Base-by-base conservation (phyloP, 1,140 invertebrate species). In the Spodoptera frugiperda region DNA sequence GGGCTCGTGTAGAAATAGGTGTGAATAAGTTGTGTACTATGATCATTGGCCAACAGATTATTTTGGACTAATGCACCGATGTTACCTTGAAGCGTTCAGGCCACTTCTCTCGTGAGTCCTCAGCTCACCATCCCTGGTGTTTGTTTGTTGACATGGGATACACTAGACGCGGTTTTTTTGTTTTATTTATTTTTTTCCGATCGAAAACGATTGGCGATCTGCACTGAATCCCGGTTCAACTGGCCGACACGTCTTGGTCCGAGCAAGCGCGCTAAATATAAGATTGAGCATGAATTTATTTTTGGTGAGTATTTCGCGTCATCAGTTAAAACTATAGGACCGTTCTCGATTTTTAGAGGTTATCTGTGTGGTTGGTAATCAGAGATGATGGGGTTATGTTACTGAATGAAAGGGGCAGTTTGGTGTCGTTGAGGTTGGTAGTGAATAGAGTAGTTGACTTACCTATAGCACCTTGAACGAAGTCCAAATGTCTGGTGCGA, bases 241-340 rank as follows among this genome's bases (percentile, higher is more conserved):
- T 92, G 88, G 84, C 87, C 81, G 87, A 78, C 84, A 80, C 81
- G 82, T 82, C 84, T 81, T 80, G 77, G 86, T 88, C 89, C 83
- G 89, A 85, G 85, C 89, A 86, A 86, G 84, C 84, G 90, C 84
- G 88, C 93, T 94, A 94, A 94, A 94, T 94, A 94, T 94, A 94
- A 88, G 81, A 91, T 87, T 87, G 91, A 91, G 93, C 92, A 86
- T 92, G 86, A 84, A 91, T 92, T 91, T 94, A 94, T 94, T 94
- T 94, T 93, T 82, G 90, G 90, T 86, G 79, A 84, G 83, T 84
- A 88, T 90, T 92, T 89, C 86, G 87, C 93, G 93, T 93, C 91
- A 93, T 91, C 89, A 86, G 81, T 86, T 77, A 81, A 85, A 88
- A 87, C 79, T 86, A 79, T 81, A 83, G 83, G 81, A 75, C 59